phyloP scores from a whole-genome alignment of 2,113 vertebrate species.

The Neotoma lepida region DNA sequence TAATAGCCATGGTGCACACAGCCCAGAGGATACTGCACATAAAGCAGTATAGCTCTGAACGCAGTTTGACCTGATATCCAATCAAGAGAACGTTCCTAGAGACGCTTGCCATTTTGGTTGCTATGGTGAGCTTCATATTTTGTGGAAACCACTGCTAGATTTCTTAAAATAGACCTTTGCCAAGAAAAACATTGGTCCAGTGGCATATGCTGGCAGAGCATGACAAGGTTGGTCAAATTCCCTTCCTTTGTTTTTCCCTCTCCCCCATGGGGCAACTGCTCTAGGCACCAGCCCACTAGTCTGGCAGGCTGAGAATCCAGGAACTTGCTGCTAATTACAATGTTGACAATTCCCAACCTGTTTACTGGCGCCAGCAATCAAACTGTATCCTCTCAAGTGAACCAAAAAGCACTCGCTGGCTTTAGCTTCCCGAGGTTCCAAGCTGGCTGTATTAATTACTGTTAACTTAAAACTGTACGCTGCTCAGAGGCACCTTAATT shows the following conservation, averaged over 20 bases:
- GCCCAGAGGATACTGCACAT: neutral
- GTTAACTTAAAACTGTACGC: conserved; percentile 84
- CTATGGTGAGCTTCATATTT: conserved; percentile 82
- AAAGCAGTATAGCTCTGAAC: conserved; percentile 49
- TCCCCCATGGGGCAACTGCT: conserved; percentile 81
- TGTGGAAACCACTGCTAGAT: conserved; percentile 80
- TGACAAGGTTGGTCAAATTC: conserved; percentile 84
- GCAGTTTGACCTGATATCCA: conserved; percentile 63
- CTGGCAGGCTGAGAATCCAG: conserved; percentile 86
- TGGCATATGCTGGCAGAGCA: conserved; percentile 83
- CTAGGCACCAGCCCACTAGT: conserved; percentile 85
- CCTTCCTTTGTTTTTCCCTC: conserved; percentile 85
- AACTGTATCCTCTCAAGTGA: conserved; percentile 84
- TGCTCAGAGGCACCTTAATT: conserved; percentile 81
- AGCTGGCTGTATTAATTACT: conserved; percentile 87
- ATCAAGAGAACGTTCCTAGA: conserved; percentile 67
- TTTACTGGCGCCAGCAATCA: conserved; percentile 85
- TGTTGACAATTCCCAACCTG: conserved; percentile 88
- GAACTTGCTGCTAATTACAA: conserved; percentile 88
- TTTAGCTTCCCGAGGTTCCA: conserved; percentile 84
- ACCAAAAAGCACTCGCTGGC: conserved; percentile 86
- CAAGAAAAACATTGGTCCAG: conserved; percentile 87
- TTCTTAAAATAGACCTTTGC: conserved; percentile 83
- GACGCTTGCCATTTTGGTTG: conserved; percentile 77
- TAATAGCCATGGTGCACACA: conserved; percentile 76